These are phyloP conservation scores for Acrossocheilus fasciatus DNA, from an alignment of 2,797 vertebrate species.

Conservation along the genomic window DNA sequence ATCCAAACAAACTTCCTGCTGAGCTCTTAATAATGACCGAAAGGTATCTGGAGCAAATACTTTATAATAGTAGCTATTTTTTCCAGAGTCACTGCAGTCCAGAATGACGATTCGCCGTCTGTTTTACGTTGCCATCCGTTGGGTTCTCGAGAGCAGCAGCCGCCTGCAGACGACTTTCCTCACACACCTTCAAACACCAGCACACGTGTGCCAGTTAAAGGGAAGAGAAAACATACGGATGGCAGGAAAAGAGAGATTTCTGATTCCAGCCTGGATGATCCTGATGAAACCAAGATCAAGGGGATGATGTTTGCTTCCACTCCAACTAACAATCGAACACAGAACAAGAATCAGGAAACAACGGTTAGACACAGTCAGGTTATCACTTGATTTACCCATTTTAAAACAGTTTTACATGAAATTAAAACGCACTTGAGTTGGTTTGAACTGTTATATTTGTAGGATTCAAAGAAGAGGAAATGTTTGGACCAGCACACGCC, in stretches of 20 bases:
- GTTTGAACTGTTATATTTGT: conserved; percentile 15
- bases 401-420: background rate
- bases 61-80: background rate
- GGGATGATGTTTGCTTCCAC: conserved; percentile 24
- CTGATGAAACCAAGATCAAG: conserved; percentile 23
- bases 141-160: background rate
- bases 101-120: background rate
- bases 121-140: background rate
- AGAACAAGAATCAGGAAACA: background rate
- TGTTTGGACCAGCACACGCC: conserved; percentile 71
- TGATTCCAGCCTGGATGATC: conserved; percentile 17
- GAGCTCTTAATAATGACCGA: background rate
- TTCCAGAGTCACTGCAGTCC: background rate
- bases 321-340: background rate
- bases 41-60: background rate
- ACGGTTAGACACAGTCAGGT: background rate
- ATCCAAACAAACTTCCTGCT: background rate
- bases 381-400: background rate
- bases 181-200: background rate
- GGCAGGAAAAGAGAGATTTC: background rate
- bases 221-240: conserved; percentile 26
- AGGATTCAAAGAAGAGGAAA: conserved; percentile 75
- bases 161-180: background rate
- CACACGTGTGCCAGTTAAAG: background rate
- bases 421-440: background rate